phyloP scores from a whole-genome alignment of 2,797 vertebrate genomes.

The Alcedo atthis region DNA sequence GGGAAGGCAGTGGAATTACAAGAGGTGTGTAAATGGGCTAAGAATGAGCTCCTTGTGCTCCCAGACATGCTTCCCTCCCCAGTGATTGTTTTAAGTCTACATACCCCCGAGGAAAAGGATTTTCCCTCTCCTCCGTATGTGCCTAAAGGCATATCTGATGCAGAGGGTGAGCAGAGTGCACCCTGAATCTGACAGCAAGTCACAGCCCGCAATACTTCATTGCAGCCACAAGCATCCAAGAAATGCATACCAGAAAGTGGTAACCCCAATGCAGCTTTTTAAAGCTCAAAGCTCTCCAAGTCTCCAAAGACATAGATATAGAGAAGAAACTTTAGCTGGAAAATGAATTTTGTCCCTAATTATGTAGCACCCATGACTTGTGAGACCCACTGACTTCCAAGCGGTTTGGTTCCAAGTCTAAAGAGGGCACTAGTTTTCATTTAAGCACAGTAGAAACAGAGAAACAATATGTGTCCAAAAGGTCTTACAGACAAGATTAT shows the following conservation, averaged over 20 bases:
- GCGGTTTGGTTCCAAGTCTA: background rate
- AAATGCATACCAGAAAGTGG: background rate
- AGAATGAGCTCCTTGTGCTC: background rate
- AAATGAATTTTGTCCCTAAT: background rate
- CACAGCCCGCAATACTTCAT: background rate
- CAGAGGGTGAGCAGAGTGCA: rapidly evolving
- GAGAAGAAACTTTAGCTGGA: background rate
- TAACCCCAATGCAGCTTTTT: background rate
- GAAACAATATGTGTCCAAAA: background rate
- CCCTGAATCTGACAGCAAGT: background rate
- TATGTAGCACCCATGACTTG: rapidly evolving
- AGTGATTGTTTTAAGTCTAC: background rate
- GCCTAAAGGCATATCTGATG: background rate
- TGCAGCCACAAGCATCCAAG: background rate
- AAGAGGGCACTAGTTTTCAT: background rate
- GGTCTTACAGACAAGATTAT: background rate
- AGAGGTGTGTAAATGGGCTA: background rate
- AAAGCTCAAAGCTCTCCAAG: background rate
- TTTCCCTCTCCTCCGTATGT: background rate
- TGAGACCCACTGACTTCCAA: background rate
- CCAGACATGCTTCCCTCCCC: background rate
- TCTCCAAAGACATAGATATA: background rate
- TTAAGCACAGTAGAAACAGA: background rate
- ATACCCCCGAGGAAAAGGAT: background rate
- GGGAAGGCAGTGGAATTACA: background rate